Evolutionary conservation across 2,113 vertebrate species (phyloP).

Genomic region (Halcyon malimbica): DNA sequence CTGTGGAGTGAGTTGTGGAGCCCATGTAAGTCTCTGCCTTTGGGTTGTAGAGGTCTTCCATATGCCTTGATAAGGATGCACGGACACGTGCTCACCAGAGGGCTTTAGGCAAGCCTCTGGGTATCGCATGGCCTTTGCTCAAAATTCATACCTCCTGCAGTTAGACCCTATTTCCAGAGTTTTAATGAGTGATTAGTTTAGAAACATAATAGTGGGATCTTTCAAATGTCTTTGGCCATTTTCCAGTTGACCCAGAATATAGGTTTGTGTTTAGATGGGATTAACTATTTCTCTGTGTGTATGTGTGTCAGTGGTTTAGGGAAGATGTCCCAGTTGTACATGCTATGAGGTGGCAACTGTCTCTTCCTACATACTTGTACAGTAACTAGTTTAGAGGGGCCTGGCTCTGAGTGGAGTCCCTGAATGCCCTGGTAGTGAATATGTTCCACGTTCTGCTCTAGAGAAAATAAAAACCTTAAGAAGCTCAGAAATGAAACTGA

Average conservation of each 20-base stretch:
- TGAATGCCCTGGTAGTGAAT: background rate
- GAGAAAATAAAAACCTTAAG: background rate
- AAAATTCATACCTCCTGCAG: background rate
- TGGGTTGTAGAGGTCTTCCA: background rate
- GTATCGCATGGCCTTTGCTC: background rate
- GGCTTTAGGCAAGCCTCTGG: background rate
- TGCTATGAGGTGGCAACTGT: background rate
- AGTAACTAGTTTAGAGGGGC: background rate
- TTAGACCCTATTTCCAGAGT: background rate
- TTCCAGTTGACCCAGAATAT: background rate
- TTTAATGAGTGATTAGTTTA: background rate
- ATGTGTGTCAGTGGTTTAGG: background rate
- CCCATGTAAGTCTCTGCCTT: background rate
- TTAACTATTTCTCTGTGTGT: background rate
- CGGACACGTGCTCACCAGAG: background rate
- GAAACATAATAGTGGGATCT: background rate
- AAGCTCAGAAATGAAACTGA: background rate
- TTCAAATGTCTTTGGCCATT: background rate
- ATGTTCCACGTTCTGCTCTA: background rate
- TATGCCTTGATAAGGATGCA: background rate
- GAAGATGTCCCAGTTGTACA: background rate
- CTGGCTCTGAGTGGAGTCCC: background rate
- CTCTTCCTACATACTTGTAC: background rate
- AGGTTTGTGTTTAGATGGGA: background rate
- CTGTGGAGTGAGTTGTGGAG: background rate